Percentiles rank a stretch among this genome's conserved stretches.
Conservation (phyloP, 2,797 vertebrate genomes). For the Ciconia nigra region DNA sequence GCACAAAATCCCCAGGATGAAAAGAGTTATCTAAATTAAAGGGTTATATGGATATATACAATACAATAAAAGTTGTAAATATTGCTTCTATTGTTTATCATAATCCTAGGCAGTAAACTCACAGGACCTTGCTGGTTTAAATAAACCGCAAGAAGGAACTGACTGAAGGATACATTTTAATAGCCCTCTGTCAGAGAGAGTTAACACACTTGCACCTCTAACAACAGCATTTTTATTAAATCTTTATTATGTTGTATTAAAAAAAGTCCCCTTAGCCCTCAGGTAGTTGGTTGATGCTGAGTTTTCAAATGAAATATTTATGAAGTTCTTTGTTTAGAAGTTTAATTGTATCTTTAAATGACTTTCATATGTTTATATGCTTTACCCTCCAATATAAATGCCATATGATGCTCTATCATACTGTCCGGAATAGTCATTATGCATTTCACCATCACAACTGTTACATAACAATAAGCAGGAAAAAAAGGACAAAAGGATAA, state of each 20-base stretch:
- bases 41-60: not conserved
- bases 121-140: conserved; percentile 41
- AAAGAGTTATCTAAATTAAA: conserved; percentile 3
- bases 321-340: conserved; percentile 73
- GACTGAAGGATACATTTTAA: conserved; percentile 67
- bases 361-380: conserved; percentile 61
- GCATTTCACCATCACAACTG: conserved; percentile 72
- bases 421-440: conserved; percentile 64
- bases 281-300: conserved; percentile 60
- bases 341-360: conserved; percentile 73
- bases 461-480: conserved; percentile 76
- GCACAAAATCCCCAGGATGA: not conserved
- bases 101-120: conserved; percentile 19
- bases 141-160: conserved; percentile 42
- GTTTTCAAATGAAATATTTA: conserved; percentile 71
- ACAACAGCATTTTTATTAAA: conserved; percentile 61
- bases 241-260: conserved; percentile 58
- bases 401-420: conserved; percentile 65
- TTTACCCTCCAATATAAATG: conserved; percentile 58
- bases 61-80: not conserved
- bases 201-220: conserved; percentile 63
- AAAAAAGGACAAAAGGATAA: conserved; percentile 73
- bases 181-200: conserved; percentile 50
- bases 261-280: conserved; percentile 58
- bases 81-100: conserved; percentile 18